phyloP scores from a whole-genome alignment of 2,888 invertebrate species.

The Trichacis sp. region DNA sequence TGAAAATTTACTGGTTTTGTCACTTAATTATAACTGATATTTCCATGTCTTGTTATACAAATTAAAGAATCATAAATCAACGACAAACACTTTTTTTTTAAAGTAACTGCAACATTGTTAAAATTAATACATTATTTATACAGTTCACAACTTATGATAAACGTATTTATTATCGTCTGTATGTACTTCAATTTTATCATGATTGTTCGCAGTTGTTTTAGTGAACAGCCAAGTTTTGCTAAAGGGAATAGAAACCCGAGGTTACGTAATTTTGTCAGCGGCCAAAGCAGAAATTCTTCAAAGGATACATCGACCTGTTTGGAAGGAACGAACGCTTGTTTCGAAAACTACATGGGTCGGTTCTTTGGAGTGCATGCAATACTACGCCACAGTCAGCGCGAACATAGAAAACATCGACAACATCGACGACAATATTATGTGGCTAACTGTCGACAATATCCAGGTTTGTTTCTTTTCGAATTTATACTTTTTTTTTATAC shows the following conservation, averaged over 20 bases:
- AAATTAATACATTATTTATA: no score
- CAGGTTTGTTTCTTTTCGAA: slow-evolving; percentile 69
- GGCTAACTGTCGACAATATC: slow-evolving; percentile 95
- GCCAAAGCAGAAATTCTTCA: slow-evolving; percentile 96
- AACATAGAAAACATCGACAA: slow-evolving; percentile 61
- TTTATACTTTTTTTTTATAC: neutral
- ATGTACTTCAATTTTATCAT: no score
- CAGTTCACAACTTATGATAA: no score
- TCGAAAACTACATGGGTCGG: slow-evolving; percentile 97
- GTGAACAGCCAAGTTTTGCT: slow-evolving; percentile 94
- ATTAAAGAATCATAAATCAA: no score
- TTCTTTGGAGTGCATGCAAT: slow-evolving; percentile 97
- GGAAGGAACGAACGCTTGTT: slow-evolving; percentile 88
- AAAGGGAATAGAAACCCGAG: slow-evolving; percentile 96
- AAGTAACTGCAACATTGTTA: no score
- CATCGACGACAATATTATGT: slow-evolving; percentile 88
- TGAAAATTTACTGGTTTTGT: no score
- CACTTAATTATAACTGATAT: no score
- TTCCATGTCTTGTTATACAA: no score
- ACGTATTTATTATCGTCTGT: no score
- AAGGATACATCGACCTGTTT: slow-evolving; percentile 87
- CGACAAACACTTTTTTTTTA: no score
- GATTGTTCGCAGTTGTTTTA: slow-evolving; percentile 83
- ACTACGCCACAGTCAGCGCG: slow-evolving; percentile 97
- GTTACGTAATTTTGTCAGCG: slow-evolving; percentile 96